Base-by-base conservation (phyloP, 2,113 vertebrate genomes). In the Hippopotamus amphibius region DNA sequence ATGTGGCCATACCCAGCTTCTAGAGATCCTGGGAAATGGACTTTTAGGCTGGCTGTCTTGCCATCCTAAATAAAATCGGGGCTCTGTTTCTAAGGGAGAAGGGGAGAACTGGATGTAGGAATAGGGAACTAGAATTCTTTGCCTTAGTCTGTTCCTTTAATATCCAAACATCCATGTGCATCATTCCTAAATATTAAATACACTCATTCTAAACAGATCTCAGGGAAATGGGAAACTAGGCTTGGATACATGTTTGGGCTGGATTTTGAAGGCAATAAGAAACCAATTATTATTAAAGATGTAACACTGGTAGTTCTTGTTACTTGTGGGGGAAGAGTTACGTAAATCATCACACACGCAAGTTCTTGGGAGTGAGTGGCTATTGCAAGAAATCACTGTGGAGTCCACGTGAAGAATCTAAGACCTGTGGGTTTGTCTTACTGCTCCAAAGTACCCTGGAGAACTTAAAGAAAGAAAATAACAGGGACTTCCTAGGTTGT, bases 381-480 rank as follows among this genome's bases (percentile, higher is more conserved):
- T 80, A 10, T 77, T 41, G 10, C 11, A 65, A 90, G 48, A 86
- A 76, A 65, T 92, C 37, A 79, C 85, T 86, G 85, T 33, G 41
- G 37, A 77, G 81, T n/a, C 3, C 15, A 66, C 33, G 26, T 57
- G 59, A 65, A 86, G 59, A 86, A 69, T 76, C 55, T 74, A 63
- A 95, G 3, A 21, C 7, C 26, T 26, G 37, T 85, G 65, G 41
- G 21, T 69, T 57, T 93, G 30, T 17, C 65, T 95, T 76, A 37
- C 37, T 90, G 37, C 37, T 95, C 87, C 63, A 93, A 93, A 92
- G 72, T 68, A 63, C 9, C n/a, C 72, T 72, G 66, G 26, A 74
- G 43, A 95, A 90, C 24, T 69, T 46, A 76, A 92, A 53, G 19
- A 95, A 95, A 71, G 86, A 79, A 93, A 94, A 69, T 46, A 69